Conservation (phyloP, 2,888 invertebrate genomes). For the Drosophila limbata region DNA sequence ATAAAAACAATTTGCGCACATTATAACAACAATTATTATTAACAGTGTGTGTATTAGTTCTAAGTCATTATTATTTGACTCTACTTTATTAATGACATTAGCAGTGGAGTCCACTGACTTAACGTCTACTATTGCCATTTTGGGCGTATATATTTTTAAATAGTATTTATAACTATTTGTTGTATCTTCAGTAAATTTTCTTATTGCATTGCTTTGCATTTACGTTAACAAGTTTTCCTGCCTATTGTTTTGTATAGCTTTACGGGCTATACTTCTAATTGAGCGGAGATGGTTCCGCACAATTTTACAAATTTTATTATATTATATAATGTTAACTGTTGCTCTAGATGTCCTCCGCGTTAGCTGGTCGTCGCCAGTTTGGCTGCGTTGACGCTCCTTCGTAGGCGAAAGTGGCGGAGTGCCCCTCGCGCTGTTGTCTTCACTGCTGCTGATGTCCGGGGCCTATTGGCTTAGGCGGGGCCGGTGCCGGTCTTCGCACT, state of each 20-base stretch:
- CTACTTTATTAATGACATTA: slow-evolving; percentile 17
- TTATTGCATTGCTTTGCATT: slow-evolving; percentile 1
- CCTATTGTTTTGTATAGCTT: slow-evolving; percentile 18
- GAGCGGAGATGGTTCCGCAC: slow-evolving; percentile 9
- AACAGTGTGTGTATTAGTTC: too few relatives aligned
- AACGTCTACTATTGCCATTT: slow-evolving; percentile 2
- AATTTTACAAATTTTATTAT: slow-evolving; percentile 9
- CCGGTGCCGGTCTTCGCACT: slow-evolving; percentile 15
- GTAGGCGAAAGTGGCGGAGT: slow-evolving; percentile 18
- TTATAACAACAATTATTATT: too few relatives aligned
- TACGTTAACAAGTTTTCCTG: neutral
- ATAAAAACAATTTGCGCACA: too few relatives aligned
- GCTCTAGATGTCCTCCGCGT: neutral
- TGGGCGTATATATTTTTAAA: neutral
- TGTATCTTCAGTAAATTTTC: neutral
- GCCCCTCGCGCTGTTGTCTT: slow-evolving; percentile 8
- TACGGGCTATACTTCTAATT: slow-evolving; percentile 8
- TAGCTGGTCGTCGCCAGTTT: slow-evolving; percentile 12
- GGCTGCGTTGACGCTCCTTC: slow-evolving; percentile 23
- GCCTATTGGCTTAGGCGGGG: slow-evolving; percentile 14
- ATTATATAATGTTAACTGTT: neutral
- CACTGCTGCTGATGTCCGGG: slow-evolving; percentile 6
- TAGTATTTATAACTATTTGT: neutral
- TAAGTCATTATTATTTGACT: slow-evolving; percentile 2
- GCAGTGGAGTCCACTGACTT: slow-evolving; percentile 11